phyloP scores from a whole-genome alignment of 2,113 vertebrate genomes.

The Neofelis nebulosa region DNA sequence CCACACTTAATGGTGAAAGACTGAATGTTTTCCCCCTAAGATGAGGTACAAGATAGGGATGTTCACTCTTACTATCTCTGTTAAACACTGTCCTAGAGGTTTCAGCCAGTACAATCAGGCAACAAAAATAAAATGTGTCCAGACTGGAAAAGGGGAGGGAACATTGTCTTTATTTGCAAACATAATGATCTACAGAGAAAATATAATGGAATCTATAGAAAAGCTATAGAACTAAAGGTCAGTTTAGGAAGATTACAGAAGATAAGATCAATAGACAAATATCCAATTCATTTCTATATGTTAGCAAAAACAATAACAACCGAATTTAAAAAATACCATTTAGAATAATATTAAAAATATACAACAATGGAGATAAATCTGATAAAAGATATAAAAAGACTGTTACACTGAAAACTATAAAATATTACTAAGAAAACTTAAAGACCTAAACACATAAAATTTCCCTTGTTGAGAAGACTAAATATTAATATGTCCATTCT shows the following conservation, averaged over 20 bases:
- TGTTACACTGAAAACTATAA: not conserved
- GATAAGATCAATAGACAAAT: not conserved
- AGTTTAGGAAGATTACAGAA: not conserved
- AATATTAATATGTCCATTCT: not conserved
- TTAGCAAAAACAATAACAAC: not conserved
- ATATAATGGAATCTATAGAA: not conserved
- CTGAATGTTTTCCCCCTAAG: not conserved
- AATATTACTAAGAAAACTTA: not conserved
- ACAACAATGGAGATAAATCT: not conserved
- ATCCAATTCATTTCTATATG: not conserved
- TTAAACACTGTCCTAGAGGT: not conserved
- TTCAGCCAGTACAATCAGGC: not conserved
- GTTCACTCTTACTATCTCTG: not conserved
- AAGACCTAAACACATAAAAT: not conserved
- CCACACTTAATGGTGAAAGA: not conserved
- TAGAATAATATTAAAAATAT: conserved; percentile 1
- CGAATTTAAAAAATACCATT: not conserved
- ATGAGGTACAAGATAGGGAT: not conserved
- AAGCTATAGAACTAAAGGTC: not conserved
- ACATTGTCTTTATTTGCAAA: not conserved
- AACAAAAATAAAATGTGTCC: not conserved
- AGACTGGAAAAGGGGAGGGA: not conserved
- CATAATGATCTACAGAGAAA: not conserved
- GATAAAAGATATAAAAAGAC: not conserved
- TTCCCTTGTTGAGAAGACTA: not conserved